Evolutionary conservation across 2,888 invertebrate genomes (phyloP).

Genomic region (Rotaria magnacalcarata): DNA sequence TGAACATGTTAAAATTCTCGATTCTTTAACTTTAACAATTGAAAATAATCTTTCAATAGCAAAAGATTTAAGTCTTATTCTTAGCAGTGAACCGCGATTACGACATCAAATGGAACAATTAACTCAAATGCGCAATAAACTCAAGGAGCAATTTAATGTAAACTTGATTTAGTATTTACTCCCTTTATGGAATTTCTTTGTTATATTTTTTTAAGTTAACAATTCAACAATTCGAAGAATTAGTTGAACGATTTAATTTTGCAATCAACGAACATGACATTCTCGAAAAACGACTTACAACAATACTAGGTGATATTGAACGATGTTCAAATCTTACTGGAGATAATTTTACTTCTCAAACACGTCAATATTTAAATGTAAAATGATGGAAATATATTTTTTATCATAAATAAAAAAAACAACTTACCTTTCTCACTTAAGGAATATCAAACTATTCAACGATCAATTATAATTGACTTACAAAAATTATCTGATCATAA

Average conservation of each 20-base stretch:
- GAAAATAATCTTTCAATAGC: not conserved
- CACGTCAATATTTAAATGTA: not conserved
- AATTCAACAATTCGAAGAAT: not conserved
- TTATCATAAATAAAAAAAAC: not conserved
- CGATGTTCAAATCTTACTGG: not conserved
- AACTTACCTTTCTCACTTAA: not conserved
- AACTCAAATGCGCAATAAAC: not conserved
- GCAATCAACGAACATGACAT: not conserved
- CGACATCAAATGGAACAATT: not conserved
- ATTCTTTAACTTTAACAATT: not conserved
- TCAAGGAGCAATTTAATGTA: conserved; percentile 18
- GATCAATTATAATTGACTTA: not conserved
- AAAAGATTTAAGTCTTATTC: not conserved
- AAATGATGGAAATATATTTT: not conserved
- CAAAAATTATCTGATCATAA: conserved; percentile 15
- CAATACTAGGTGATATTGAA: not conserved
- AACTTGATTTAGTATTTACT: not conserved
- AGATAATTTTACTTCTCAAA: not conserved
- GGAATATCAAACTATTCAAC: conserved; percentile 15
- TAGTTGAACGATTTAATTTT: not conserved
- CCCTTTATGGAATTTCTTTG: not conserved
- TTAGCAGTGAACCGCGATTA: not conserved
- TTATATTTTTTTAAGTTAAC: not conserved
- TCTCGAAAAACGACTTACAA: not conserved
- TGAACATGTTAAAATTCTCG: not conserved